Base-by-base conservation (phyloP, 2,113 vertebrate species). In the Andinoacara biseriatus region DNA sequence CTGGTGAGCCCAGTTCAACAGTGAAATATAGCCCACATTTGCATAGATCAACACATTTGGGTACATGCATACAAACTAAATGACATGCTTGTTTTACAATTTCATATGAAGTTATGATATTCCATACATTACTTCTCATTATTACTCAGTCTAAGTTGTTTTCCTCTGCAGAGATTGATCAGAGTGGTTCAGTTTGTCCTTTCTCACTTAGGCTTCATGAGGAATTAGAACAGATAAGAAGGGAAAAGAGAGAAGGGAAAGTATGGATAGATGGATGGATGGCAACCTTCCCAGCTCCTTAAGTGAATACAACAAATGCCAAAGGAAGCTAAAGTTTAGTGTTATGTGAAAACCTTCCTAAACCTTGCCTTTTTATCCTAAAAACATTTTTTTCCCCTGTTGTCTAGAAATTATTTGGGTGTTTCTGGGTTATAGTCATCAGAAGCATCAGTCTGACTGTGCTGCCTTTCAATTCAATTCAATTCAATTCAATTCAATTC, bases 1-100 rank as follows among this genome's bases (percentile, higher is more conserved):
- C 90, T 90, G 61, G 40, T 33, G 85, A 90, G 87, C 76, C 84
- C 91, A 81, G 90, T 89, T 83, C 63, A 67, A 59, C 65, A 81
- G 83, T 77, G 76, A 90, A 86, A 91, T 84, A 85, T 86, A 86
- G 65, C 74, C 31, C 20, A n/a, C 52, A 89, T 88, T 86, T 82
- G 60, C 81, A 89, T 52, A 54, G 3, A 61, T 18, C 75, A 38
- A 86, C 63, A 88, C 62, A 87, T 72, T 33, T 61, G 15, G n/a
- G 61, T 69, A 31, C 52, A 46, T 0, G 22, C 40, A 61, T 54
- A 7, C 9, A 58, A 60, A 56, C 24, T 22, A 40, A 61, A 78
- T 11, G 22, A 40, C 29, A 38, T 18, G 24, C 31, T 74, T 33
- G 31, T 76, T 76, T 65, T 14, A 56, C 20, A 54, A 15, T 40